Base-by-base conservation (phyloP, 92 coral and sea anemone genomes). In the Phymanthus crucifer region DNA sequence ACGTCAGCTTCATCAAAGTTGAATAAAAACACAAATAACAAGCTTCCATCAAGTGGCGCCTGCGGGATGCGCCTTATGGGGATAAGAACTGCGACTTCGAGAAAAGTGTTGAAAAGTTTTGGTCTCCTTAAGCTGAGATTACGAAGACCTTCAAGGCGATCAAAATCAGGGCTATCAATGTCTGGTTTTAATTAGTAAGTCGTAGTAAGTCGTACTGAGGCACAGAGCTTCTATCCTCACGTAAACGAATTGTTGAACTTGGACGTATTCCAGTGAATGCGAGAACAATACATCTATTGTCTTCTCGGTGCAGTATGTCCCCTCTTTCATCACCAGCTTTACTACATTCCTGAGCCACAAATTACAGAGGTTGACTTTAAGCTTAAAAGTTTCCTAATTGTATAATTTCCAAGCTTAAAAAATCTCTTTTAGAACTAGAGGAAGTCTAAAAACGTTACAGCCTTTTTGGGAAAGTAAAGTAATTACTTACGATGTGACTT, bases 301-400 rank as follows among this genome's bases (percentile, higher is more conserved):
- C 56, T 52, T 72, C 81, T 48, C 54, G 21, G 29, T 70, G 43
- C 32, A 77, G 79, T 71, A 74, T 50, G 72, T 83, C 68, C 43
- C 68, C 72, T 74, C 84, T 40, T 48, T 40, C 81, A 77, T 37
- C 81, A 64, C 81, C 48, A 52, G 43, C 74, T 69, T 43, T 19
- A 71, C 64, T 33, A 70, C 79, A 89, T 89, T 89, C 92, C 92
- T 89, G 78, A 85, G 82, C 87, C 70, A 74, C 72, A 85, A 89
- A 89, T 85, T 85, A 83, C 70, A 45, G 65, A 43, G 37, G 78
- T 46, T 73, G 54, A 50, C 12, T 43, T 79, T 32, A 43, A 64
- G 58, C 47, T 85, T 78, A 73, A 83, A 69, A 43, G 78, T 70
- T 87, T 79, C 81, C 88, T 83, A 66, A 26, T 23, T 38, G 77